These are phyloP conservation scores for Conus betulinus DNA, from an alignment of 1,140 invertebrate species.

Conservation along the genomic window DNA sequence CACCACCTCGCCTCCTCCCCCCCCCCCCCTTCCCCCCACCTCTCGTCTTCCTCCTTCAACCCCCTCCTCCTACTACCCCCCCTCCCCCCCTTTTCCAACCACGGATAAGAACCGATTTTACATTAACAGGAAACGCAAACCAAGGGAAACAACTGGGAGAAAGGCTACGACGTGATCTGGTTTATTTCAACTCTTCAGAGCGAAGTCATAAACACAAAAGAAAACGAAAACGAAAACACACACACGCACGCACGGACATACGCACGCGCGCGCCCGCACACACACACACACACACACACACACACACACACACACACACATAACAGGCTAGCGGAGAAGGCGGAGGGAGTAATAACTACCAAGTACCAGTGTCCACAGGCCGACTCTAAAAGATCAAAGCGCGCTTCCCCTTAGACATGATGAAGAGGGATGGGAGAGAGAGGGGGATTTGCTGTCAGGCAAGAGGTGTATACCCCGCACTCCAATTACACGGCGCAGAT, in stretches of 20 bases:
- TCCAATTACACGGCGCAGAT: no score
- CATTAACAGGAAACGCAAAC: neutral
- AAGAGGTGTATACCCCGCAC: no score
- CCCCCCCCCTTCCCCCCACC: no score
- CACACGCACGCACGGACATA: neutral
- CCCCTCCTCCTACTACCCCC: neutral
- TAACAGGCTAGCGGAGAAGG: neutral
- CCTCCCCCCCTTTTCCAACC: neutral
- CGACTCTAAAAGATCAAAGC: neutral
- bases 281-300: neutral
- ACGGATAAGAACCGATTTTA: conserved; percentile 5
- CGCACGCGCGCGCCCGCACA: neutral
- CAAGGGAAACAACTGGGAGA: neutral
- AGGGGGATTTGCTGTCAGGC: no score
- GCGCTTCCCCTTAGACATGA: neutral
- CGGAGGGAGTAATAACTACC: neutral
- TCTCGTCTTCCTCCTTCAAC: no score
- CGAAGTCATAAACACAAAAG: neutral
- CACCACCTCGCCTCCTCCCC: no score
- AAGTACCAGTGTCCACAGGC: neutral
- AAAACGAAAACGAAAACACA: neutral
- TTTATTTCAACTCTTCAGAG: neutral
- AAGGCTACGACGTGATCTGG: neutral
- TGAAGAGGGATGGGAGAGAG: neutral
- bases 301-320: no score